phyloP scores from a whole-genome alignment of 2,797 vertebrate genomes.

The Apogon talboti region DNA sequence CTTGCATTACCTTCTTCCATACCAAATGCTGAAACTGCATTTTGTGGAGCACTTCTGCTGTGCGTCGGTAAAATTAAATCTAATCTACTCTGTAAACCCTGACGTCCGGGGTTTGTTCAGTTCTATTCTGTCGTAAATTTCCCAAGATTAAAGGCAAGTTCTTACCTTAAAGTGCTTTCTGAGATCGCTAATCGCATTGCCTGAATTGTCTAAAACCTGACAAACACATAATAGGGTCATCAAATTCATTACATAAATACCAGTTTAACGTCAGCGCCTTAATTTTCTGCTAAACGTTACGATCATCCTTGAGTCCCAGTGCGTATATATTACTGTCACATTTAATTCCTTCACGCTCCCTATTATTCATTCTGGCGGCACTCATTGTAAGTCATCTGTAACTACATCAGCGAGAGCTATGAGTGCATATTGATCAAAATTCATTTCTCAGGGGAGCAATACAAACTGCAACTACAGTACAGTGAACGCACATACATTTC shows the following conservation, averaged over 20 bases:
- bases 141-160: too few species aligned
- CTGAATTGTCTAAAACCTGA: neutral
- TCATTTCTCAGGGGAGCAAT: slow-evolving; percentile 35
- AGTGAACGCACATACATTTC: slow-evolving; percentile 1
- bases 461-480: slow-evolving; percentile 16
- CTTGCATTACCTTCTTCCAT: too few species aligned
- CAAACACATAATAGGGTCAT: neutral
- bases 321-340: slow-evolving; percentile 17
- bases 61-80: too few species aligned
- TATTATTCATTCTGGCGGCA: slow-evolving; percentile 51
- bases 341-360: slow-evolving; percentile 13
- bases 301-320: slow-evolving; percentile 11
- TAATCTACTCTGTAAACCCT: too few species aligned
- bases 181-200: neutral
- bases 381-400: slow-evolving; percentile 56
- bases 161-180: too few species aligned
- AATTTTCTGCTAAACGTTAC: slow-evolving; percentile 33
- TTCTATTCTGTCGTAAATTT: too few species aligned
- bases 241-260: slow-evolving; percentile 7
- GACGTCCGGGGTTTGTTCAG: too few species aligned
- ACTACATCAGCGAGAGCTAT: slow-evolving; percentile 53
- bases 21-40: too few species aligned
- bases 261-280: slow-evolving; percentile 34
- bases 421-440: slow-evolving; percentile 57
- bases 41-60: too few species aligned